Percentiles rank a stretch among this genome's conserved stretches.
These are phyloP conservation scores for Goniozus legneri DNA, from an alignment of 1,140 invertebrate genomes.

Conservation along the genomic window DNA sequence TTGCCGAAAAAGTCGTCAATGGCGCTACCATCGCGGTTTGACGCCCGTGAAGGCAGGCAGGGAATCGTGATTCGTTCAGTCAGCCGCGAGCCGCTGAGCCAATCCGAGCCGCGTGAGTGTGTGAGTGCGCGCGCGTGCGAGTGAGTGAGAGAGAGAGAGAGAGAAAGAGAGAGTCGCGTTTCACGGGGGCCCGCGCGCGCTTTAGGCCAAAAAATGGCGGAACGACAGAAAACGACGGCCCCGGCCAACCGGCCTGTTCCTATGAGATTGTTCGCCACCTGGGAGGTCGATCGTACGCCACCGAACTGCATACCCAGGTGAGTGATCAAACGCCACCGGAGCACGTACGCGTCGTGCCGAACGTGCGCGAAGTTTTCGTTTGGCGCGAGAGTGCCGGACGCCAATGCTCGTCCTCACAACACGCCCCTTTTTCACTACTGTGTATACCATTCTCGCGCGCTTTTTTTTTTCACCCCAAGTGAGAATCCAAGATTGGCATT, in stretches of 20 bases:
- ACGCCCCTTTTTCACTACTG: neutral
- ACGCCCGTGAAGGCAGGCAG: neutral
- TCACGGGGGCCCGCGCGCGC: slow-evolving; percentile 22
- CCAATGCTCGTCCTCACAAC: neutral
- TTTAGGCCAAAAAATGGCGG: slow-evolving; percentile 55
- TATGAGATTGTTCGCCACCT: slow-evolving; percentile 96
- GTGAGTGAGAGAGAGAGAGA: too few relatives aligned
- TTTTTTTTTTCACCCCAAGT: neutral
- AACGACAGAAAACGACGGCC: slow-evolving; percentile 50
- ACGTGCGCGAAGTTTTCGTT: neutral
- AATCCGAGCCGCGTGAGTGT: neutral
- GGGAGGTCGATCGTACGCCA: slow-evolving; percentile 95
- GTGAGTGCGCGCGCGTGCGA: slow-evolving; percentile 4
- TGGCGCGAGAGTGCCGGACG: neutral
- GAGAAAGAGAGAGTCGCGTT: slow-evolving; percentile 25
- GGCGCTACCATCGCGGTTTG: too few relatives aligned
- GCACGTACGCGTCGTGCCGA: too few relatives aligned
- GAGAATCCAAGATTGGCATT: too few relatives aligned
- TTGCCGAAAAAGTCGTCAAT: too few relatives aligned
- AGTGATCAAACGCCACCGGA: slow-evolving; percentile 18
- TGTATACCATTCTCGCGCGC: neutral
- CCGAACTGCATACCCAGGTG: slow-evolving; percentile 96
- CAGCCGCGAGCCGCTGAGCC: slow-evolving; percentile 25
- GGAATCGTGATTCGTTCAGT: slow-evolving; percentile 18
- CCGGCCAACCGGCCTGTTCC: slow-evolving; percentile 77